A percentile compares a stretch with the other conserved stretches of the same genome.
phyloP scores from a whole-genome alignment of 2,113 vertebrate genomes.

The Catharus minimus region DNA sequence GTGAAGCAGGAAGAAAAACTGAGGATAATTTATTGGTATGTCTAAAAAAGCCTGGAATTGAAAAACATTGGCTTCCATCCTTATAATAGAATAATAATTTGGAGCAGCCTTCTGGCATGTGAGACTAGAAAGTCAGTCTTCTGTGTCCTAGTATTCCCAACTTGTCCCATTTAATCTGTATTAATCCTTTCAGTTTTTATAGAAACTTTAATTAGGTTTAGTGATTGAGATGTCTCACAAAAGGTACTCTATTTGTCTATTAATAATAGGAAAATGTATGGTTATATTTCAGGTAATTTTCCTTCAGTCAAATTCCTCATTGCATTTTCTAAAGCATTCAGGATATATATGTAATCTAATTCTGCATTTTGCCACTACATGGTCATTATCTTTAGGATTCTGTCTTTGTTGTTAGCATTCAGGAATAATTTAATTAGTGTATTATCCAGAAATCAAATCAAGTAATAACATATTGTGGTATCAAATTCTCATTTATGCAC shows the following conservation, averaged over 20 bases:
- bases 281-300: neutral
- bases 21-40: neutral
- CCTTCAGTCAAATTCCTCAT: neutral
- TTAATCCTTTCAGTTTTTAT: neutral
- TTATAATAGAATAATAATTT: neutral
- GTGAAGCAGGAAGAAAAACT: neutral
- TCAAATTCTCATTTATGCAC: neutral
- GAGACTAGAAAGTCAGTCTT: neutral
- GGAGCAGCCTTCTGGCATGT: neutral
- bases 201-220: neutral
- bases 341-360: neutral
- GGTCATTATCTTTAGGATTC: neutral
- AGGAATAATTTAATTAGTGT: neutral
- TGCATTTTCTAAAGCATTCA: neutral
- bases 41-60: neutral
- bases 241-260: neutral
- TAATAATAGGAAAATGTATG: neutral
- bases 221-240: neutral
- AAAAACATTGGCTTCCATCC: neutral
- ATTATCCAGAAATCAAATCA: constrained; percentile 15
- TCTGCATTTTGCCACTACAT: neutral
- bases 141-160: neutral
- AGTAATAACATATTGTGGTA: neutral
- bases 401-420: neutral
- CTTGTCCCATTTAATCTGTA: neutral